Percentiles rank a stretch among this genome's conserved stretches.
phyloP scores from a whole-genome alignment of 2,113 vertebrate species.

The Nycticryphes semicollaris region DNA sequence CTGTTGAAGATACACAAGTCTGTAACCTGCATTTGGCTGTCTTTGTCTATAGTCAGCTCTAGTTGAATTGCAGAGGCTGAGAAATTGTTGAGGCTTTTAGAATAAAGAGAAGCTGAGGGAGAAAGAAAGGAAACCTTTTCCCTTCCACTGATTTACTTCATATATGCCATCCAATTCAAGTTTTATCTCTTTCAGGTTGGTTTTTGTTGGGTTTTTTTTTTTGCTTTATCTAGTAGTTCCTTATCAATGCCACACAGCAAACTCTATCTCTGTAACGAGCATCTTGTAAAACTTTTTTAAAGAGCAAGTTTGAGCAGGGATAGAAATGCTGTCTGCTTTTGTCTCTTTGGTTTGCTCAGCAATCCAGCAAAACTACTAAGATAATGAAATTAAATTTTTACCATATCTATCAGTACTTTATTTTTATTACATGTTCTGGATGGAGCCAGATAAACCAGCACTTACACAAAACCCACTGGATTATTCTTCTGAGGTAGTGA shows the following conservation, averaged over 20 bases:
- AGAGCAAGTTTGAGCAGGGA: not conserved
- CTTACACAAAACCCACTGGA: not conserved
- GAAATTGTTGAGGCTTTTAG: not conserved
- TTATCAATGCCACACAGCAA: not conserved
- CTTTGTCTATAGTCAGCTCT: not conserved
- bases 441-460: not conserved
- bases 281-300: not conserved
- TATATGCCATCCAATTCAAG: not conserved
- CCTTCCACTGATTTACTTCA: not conserved
- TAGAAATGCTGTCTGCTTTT: not conserved
- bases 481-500: not conserved
- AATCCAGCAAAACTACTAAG: not conserved
- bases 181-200: not conserved
- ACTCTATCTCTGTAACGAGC: not conserved
- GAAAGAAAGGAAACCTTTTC: not conserved
- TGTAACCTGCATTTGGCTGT: not conserved
- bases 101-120: not conserved
- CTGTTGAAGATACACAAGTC: not conserved
- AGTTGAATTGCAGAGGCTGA: not conserved
- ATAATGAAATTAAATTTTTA: not conserved
- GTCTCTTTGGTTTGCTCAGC: not conserved
- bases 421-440: not conserved
- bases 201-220: not conserved
- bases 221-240: not conserved
- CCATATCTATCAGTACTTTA: not conserved